A percentile compares a stretch with the other conserved stretches of the same genome.
Conservation (phyloP, 2,797 vertebrate genomes). For the Vireo griseus region DNA sequence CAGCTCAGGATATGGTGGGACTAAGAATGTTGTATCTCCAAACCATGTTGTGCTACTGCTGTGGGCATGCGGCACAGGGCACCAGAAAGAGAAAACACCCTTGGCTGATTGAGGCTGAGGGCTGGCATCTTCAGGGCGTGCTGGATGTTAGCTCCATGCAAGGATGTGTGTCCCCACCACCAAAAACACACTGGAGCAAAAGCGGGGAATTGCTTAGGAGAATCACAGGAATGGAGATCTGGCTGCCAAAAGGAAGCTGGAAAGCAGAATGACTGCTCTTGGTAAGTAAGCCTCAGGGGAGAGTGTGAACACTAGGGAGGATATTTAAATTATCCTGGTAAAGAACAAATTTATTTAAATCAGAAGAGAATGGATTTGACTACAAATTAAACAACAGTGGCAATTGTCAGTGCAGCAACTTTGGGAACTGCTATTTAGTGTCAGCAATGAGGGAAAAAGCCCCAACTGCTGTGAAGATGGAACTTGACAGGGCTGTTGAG, state of each 20-base stretch:
- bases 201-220: not conserved
- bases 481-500: not conserved
- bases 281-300: not conserved
- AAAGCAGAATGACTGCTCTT: not conserved
- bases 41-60: not conserved
- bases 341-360: not conserved
- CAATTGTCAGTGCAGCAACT: not conserved
- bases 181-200: not conserved
- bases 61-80: fast-evolving
- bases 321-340: not conserved
- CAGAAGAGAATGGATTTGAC: not conserved
- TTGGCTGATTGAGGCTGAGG: not conserved
- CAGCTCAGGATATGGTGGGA: not conserved
- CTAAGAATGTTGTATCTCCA: not conserved
- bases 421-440: not conserved
- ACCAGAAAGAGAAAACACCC: not conserved
- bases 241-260: not conserved
- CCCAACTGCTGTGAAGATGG: not conserved
- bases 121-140: not conserved
- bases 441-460: not conserved
- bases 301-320: not conserved
- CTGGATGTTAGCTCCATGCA: not conserved
- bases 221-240: not conserved
- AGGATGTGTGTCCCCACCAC: fast-evolving
- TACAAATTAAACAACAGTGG: not conserved